Evolutionary conservation across 2,113 vertebrate species (phyloP), one percentile per base, ranked within the genome.

Genomic region (Candoia aspera): DNA sequence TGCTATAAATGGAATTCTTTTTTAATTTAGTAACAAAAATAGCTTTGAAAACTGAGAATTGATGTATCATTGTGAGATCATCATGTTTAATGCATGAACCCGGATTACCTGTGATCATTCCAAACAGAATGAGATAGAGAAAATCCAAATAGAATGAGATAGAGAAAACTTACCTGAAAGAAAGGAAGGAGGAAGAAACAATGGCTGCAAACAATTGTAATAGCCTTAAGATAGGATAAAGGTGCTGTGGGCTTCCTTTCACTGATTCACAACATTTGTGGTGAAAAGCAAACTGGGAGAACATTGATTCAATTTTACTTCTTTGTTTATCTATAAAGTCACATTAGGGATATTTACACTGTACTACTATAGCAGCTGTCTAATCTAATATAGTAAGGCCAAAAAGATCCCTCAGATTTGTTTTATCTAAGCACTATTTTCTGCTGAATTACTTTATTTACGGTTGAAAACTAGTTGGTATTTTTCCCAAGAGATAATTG

Each of bases 361-460:
- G 53, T 0, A 11, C n/a, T 10, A 21, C 9, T 93, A 12, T 54
- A 29, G 24, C 49, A 26, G 49, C 9, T 85, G 6, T 84, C 58
- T 90, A 84, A 26, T 37, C 84, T 91, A 94, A 29, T 9, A 9
- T 84, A 4, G 2, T 87, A 91, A 92, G 9, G 62, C 1, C 3
- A 85, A 84, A 92, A 55, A 86, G 2, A 11, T 60, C 54, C 0
- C 0, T 21, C 93, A 90, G 1, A 68, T 42, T 88, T 79, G 15
- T 55, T 12, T n/a, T 29, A 29, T 79, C 37, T 46, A 84, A 57
- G 6, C 29, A n/a, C 0, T 23, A 0, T 86, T 94, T 90, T 88
- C 21, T 60, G 8, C 90, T 64, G 92, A 93, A 87, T 91, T 92
- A 88, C 54, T 1, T 9, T 86, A 93, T 90, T 46, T 79, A 86